Percentiles rank a stretch among this genome's conserved stretches.
phyloP scores from a whole-genome alignment of 2,888 invertebrate genomes.

The Entomobrya multifasciata region DNA sequence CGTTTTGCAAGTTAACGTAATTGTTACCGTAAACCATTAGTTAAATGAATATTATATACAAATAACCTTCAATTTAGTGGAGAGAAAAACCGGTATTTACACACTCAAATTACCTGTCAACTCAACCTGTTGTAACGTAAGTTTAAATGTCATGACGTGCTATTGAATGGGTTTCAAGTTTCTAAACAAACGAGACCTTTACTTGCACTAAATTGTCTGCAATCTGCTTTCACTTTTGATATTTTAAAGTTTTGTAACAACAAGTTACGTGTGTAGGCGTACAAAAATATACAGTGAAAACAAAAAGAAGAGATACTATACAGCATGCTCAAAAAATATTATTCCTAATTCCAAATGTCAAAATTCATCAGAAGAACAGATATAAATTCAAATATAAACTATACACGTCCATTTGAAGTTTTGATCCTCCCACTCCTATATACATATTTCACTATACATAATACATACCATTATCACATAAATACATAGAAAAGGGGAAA shows the following conservation, averaged over 20 bases:
- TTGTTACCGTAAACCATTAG: too few relatives aligned
- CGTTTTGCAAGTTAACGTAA: too few relatives aligned
- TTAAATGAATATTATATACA: too few relatives aligned
- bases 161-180: neutral
- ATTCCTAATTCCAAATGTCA: slow-evolving; percentile 2
- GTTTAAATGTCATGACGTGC: too few relatives aligned
- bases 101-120: too few relatives aligned
- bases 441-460: too few relatives aligned
- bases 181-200: neutral
- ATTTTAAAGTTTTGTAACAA: neutral
- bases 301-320: too few relatives aligned
- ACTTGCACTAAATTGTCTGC: neutral
- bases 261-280: neutral
- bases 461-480: too few relatives aligned
- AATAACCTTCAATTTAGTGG: too few relatives aligned
- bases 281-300: neutral
- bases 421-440: neutral
- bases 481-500: too few relatives aligned
- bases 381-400: neutral
- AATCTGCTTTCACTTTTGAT: slow-evolving; percentile 10
- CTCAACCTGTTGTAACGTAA: too few relatives aligned
- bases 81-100: too few relatives aligned
- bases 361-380: neutral
- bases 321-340: neutral
- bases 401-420: neutral